phyloP scores from a whole-genome alignment of 2,797 vertebrate species.

The Sebastes vulpes region DNA sequence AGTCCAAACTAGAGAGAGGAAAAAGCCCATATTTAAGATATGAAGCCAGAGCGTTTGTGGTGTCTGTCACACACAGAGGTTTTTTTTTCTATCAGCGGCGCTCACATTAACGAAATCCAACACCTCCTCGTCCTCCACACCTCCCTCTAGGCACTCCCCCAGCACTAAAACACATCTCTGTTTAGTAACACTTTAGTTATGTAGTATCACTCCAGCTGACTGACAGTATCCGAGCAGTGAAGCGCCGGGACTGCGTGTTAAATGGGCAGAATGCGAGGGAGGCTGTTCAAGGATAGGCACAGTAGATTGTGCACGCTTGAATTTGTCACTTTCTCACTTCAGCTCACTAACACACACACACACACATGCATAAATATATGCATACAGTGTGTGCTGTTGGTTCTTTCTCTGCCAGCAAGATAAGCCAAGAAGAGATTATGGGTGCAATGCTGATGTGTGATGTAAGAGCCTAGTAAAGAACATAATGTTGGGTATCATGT shows the following conservation, averaged over 20 bases:
- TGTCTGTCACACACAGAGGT: slow-evolving; percentile 20
- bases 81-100: slow-evolving; percentile 34
- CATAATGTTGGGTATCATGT: slow-evolving; percentile 3
- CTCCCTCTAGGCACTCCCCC: slow-evolving; percentile 45
- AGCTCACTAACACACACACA: slow-evolving; percentile 10
- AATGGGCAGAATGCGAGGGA: slow-evolving; percentile 49
- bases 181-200: slow-evolving; percentile 68
- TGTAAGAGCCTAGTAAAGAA: slow-evolving; percentile 18
- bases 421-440: slow-evolving; percentile 36
- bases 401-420: slow-evolving; percentile 8
- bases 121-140: slow-evolving; percentile 51
- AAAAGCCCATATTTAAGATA: slow-evolving; percentile 27
- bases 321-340: slow-evolving; percentile 36
- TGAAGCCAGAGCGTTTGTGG: slow-evolving; percentile 21
- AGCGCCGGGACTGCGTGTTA: slow-evolving; percentile 43
- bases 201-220: slow-evolving; percentile 74
- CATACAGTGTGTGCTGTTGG: neutral
- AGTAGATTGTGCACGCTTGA: neutral
- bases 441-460: slow-evolving; percentile 25
- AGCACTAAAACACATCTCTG: slow-evolving; percentile 53
- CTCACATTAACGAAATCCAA: slow-evolving; percentile 61
- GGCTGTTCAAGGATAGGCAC: slow-evolving; percentile 26
- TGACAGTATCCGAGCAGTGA: slow-evolving; percentile 62
- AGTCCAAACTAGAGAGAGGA: neutral
- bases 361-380: slow-evolving; percentile 15